Conservation (phyloP, 2,113 vertebrate species). For the Acanthisitta chloris region DNA sequence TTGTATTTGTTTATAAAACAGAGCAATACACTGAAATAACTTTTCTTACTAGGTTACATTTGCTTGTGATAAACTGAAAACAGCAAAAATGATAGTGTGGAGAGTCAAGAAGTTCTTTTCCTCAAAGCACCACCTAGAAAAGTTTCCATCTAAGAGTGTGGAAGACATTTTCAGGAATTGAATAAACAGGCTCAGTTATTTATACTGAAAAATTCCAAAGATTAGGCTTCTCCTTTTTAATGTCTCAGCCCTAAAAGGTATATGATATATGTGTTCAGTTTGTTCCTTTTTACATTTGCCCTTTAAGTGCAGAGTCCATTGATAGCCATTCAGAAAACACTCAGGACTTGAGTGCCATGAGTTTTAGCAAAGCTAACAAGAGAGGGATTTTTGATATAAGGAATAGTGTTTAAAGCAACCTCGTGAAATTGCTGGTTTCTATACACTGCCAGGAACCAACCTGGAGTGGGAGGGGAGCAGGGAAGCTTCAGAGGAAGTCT, state of each 20-base stretch:
- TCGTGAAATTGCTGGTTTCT: neutral
- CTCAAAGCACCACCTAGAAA: neutral
- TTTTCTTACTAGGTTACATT: neutral
- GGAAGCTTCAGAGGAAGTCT: neutral
- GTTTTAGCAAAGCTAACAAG: conserved; percentile 21
- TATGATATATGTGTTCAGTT: neutral
- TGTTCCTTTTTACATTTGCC: neutral
- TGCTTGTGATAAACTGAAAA: neutral
- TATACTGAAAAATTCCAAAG: conserved; percentile 44
- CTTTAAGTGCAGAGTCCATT: neutral
- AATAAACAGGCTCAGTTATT: conserved; percentile 32
- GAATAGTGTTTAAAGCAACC: neutral
- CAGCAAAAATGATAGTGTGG: neutral
- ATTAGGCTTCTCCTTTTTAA: conserved; percentile 44
- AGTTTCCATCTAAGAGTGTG: neutral
- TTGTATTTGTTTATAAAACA: neutral
- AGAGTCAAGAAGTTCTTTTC: neutral
- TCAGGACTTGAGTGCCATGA: neutral
- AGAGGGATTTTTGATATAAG: neutral
- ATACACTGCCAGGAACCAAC: neutral
- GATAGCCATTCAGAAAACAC: conserved; percentile 14
- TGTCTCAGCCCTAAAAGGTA: conserved; percentile 8
- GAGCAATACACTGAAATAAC: neutral
- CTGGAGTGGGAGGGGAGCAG: rapidly evolving
- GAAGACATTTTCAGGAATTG: neutral